phyloP scores from a whole-genome alignment of 2,888 invertebrate genomes.

The Epinotia bilunana region DNA sequence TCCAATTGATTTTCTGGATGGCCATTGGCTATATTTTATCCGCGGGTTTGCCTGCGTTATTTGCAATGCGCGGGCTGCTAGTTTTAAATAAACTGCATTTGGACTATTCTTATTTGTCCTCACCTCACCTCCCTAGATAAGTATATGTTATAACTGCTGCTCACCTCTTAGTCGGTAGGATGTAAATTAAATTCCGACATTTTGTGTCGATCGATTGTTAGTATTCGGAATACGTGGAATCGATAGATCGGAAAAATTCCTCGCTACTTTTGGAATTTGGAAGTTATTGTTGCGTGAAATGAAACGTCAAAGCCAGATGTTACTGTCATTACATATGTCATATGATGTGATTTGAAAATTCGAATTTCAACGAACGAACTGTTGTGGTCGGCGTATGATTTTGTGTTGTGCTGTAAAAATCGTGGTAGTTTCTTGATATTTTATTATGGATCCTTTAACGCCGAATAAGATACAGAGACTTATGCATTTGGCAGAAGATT shows the following conservation, averaged over 20 bases:
- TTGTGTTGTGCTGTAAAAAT: constrained; percentile 5
- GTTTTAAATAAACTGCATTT: too few species aligned
- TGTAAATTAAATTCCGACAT: not conserved
- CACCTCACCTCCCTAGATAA: too few species aligned
- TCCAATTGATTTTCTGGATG: too few species aligned
- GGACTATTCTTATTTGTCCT: too few species aligned
- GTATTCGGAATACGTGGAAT: too few species aligned
- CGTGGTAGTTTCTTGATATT: not conserved
- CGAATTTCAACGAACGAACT: constrained; percentile 32
- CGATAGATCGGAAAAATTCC: too few species aligned
- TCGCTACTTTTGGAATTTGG: not conserved
- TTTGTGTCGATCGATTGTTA: not conserved
- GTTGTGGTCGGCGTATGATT: not conserved
- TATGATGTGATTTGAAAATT: constrained; percentile 29
- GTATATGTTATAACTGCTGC: too few species aligned
- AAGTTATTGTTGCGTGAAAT: constrained; percentile 2
- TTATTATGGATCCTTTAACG: constrained; percentile 71
- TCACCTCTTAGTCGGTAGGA: too few species aligned
- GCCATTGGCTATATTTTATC: too few species aligned
- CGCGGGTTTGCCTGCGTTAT: too few species aligned
- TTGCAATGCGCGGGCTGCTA: too few species aligned
- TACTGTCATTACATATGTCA: not conserved
- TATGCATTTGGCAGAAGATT: constrained; percentile 74
- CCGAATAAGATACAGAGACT: constrained; percentile 75
- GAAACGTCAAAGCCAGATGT: constrained; percentile 20